phyloP scores from a whole-genome alignment of 2,888 invertebrate species.

The Prosapia bicincta region DNA sequence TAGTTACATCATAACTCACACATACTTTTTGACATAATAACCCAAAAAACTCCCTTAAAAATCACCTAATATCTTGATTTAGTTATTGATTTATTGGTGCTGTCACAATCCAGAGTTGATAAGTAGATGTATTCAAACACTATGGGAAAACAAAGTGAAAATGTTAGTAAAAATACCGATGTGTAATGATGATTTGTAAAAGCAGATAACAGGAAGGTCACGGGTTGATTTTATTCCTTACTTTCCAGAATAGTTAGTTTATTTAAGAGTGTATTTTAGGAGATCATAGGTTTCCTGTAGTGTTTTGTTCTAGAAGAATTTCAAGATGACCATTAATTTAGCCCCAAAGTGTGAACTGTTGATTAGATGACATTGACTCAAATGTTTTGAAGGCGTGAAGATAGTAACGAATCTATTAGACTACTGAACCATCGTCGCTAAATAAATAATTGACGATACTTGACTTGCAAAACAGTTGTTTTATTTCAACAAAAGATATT shows the following conservation, averaged over 20 bases:
- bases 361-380: slow-evolving; percentile 98
- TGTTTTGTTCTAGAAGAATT: slow-evolving; percentile 32
- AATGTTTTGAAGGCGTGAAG: slow-evolving; percentile 96
- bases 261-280: background rate
- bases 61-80: too few species aligned
- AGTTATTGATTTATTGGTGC: slow-evolving; percentile 13
- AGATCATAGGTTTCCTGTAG: slow-evolving; percentile 4
- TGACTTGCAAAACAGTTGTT: too few species aligned
- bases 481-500: too few species aligned
- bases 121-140: slow-evolving; percentile 37
- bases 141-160: slow-evolving; percentile 30
- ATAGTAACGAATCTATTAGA: too few species aligned
- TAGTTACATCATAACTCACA: too few species aligned
- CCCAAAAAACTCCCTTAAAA: too few species aligned
- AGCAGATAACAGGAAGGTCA: slow-evolving; percentile 33
- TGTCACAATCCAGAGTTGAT: slow-evolving; percentile 30
- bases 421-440: too few species aligned
- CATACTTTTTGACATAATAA: too few species aligned
- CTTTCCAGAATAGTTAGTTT: background rate
- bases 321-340: slow-evolving; percentile 83
- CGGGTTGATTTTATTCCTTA: slow-evolving; percentile 20
- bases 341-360: slow-evolving; percentile 95
- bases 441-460: too few species aligned
- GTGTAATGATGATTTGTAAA: slow-evolving; percentile 33
- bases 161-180: slow-evolving; percentile 32